These are phyloP conservation scores for Aldabrachelys gigantea DNA, from an alignment of 2,113 vertebrate genomes.

Conservation along the genomic window DNA sequence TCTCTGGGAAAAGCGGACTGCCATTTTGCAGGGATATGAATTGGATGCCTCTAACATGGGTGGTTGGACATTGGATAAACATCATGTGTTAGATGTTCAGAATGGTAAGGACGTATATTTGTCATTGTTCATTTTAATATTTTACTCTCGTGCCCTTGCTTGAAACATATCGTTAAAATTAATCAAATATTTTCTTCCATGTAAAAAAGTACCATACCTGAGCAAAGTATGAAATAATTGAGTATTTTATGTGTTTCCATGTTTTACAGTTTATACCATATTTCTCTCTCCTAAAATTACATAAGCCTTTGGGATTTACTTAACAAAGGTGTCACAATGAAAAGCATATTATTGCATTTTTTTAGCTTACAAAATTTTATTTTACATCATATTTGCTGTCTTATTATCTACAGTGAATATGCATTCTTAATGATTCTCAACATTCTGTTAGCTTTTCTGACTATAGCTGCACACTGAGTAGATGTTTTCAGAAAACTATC, in stretches of 20 bases:
- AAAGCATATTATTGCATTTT: not conserved
- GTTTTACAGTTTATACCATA: not conserved
- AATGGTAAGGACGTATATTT: constrained; percentile 84
- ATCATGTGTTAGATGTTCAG: constrained; percentile 93
- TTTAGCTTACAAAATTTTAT: not conserved
- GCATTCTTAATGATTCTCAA: too few relatives aligned
- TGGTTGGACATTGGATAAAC: constrained; percentile 94
- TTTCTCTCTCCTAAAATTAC: not conserved
- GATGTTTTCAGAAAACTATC: too few relatives aligned
- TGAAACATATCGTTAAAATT: not conserved
- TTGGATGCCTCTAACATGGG: constrained; percentile 96
- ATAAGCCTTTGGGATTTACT: not conserved
- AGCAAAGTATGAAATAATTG: not conserved
- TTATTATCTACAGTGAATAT: too few relatives aligned
- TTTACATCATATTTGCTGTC: not conserved
- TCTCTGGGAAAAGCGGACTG: constrained; percentile 96
- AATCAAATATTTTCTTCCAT: not conserved
- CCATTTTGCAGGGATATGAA: constrained; percentile 93
- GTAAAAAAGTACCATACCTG: not conserved
- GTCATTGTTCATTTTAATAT: not conserved
- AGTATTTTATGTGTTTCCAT: not conserved
- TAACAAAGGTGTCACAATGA: not conserved
- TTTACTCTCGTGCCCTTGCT: not conserved
- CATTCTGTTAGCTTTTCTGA: too few relatives aligned
- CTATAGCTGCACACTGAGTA: too few relatives aligned